Percentiles rank a stretch among this genome's conserved stretches.
Conservation (phyloP, 1,140 invertebrate species). For the Proctacanthus coquilletti region DNA sequence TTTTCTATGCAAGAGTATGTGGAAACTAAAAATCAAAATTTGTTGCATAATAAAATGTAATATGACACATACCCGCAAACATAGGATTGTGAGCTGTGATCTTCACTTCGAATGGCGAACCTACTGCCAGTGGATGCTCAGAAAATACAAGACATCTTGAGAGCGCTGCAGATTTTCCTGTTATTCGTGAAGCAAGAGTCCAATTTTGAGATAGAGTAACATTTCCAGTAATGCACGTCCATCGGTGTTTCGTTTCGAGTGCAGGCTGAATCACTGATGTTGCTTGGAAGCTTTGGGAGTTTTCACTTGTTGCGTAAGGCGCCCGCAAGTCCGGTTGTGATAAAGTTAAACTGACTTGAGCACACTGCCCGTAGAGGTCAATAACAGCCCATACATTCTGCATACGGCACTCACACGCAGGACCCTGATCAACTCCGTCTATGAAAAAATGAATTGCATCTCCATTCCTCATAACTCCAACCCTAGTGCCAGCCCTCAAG, state of each 20-base stretch:
- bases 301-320: conserved; percentile 29
- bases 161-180: conserved; percentile 16
- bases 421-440: conserved; percentile 80
- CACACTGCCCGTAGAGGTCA: conserved; percentile 87
- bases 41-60: too few species aligned
- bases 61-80: conserved; percentile 23
- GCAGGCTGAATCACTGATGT: conserved; percentile 25
- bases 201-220: conserved; percentile 25
- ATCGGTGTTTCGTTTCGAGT: conserved; percentile 25
- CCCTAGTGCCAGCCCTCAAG: conserved; percentile 53
- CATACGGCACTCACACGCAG: conserved; percentile 68
- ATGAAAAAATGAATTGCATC: conserved; percentile 83
- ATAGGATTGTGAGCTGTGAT: conserved; percentile 24
- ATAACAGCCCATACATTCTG: conserved; percentile 82
- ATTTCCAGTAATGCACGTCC: conserved; percentile 25
- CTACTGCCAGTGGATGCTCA: conserved; percentile 21
- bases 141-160: conserved; percentile 27
- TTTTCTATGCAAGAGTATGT: too few species aligned
- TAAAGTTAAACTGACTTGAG: conserved; percentile 52
- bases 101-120: conserved; percentile 28
- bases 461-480: conserved; percentile 75
- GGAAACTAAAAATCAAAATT: too few species aligned
- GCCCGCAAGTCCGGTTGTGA: conserved; percentile 23
- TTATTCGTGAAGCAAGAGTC: conserved; percentile 23
- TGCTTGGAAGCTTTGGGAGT: conserved; percentile 29